Conservation (phyloP, 2,888 invertebrate genomes). For the Nephrotoma guestfalica region DNA sequence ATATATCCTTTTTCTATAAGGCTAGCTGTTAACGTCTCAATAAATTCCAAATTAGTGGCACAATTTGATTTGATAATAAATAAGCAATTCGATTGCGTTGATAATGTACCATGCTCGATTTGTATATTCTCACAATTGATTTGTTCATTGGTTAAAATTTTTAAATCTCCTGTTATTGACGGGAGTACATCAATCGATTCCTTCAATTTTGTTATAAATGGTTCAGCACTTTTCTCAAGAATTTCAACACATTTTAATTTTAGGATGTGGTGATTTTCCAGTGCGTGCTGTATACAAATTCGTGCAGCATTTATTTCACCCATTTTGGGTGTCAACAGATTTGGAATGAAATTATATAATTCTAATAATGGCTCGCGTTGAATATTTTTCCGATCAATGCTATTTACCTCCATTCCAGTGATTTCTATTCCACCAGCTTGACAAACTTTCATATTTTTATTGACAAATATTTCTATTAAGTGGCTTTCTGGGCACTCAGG, state of each 20-base stretch:
- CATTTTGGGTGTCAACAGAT: conserved; percentile 28
- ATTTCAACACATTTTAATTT: conserved; percentile 48
- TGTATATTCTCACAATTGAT: conserved; percentile 36
- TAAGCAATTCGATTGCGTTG: conserved; percentile 23
- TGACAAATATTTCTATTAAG: conserved; percentile 12
- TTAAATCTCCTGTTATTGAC: conserved; percentile 49
- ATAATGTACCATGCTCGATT: conserved; percentile 45
- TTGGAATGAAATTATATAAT: conserved; percentile 56
- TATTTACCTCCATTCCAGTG: conserved; percentile 58
- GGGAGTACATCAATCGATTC: conserved; percentile 52
- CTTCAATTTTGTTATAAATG: conserved; percentile 39
- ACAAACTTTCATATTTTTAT: conserved; percentile 22
- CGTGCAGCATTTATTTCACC: conserved; percentile 37
- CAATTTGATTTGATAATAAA: conserved; percentile 22
- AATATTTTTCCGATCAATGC: conserved; percentile 52
- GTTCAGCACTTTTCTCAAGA: conserved; percentile 33
- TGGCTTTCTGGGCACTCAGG: conserved; percentile 16
- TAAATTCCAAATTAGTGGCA: conserved; percentile 18
- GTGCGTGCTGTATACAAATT: conserved; percentile 48
- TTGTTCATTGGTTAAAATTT: conserved; percentile 32
- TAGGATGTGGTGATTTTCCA: conserved; percentile 51
- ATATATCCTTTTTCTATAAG: conserved; percentile 45
- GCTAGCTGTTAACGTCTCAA: conserved; percentile 34
- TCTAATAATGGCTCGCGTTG: conserved; percentile 62
- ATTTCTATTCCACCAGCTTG: conserved; percentile 65